These are phyloP conservation scores for Drosophila meridionalis DNA, from an alignment of 2,888 invertebrate genomes.

Conservation along the genomic window DNA sequence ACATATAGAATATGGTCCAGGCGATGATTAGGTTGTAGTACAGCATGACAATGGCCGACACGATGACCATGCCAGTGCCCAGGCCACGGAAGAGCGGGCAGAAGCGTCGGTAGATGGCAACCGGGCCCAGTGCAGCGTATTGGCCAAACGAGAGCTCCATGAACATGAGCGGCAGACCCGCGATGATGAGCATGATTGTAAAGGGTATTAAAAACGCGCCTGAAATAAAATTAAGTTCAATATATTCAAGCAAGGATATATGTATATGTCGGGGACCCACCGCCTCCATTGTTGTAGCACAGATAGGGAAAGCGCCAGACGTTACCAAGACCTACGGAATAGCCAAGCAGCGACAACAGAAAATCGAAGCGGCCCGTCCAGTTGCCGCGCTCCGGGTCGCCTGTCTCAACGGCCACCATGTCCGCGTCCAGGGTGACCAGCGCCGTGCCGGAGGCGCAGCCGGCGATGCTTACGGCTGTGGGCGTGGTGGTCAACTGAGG, in stretches of 20 bases:
- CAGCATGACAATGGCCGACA: constrained; percentile 91
- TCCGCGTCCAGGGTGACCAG: constrained; percentile 75
- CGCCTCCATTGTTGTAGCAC: constrained; percentile 91
- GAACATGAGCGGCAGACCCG: constrained; percentile 92
- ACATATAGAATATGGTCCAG: constrained; percentile 92
- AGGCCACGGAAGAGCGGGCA: constrained; percentile 89
- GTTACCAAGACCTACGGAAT: constrained; percentile 90
- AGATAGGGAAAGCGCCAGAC: constrained; percentile 92
- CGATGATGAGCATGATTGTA: constrained; percentile 91
- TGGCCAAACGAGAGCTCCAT: constrained; percentile 95
- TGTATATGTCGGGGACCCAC: constrained; percentile 81
- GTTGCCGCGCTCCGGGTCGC: constrained; percentile 88
- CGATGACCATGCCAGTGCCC: constrained; percentile 91
- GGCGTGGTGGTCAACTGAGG: constrained; percentile 67
- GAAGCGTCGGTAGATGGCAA: constrained; percentile 92
- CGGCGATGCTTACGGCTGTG: constrained; percentile 74
- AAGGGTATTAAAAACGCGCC: constrained; percentile 94
- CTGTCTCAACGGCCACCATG: constrained; percentile 35
- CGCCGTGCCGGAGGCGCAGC: constrained; percentile 82
- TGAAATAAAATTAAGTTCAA: constrained; percentile 68
- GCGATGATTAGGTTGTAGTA: constrained; percentile 92
- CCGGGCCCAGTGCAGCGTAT: constrained; percentile 91
- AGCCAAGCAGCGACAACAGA: constrained; percentile 89
- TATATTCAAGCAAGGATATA: not conserved
- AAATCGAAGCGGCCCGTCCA: constrained; percentile 92